phyloP scores from a whole-genome alignment of 2,888 invertebrate genomes.

The Agriopis leucophaearia region DNA sequence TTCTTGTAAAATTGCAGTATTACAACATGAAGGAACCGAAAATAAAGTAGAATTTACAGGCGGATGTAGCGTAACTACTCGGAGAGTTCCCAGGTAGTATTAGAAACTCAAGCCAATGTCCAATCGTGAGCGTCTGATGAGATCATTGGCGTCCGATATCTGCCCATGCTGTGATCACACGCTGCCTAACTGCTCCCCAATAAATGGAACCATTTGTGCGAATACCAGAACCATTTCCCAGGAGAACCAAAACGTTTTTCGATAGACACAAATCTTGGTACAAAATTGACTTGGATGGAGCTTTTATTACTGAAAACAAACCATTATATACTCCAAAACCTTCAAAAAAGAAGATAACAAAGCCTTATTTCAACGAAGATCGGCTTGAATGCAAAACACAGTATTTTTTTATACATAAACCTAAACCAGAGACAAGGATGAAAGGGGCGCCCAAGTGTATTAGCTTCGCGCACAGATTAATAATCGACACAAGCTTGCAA shows the following conservation, averaged over 20 bases:
- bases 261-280: slow-evolving; percentile 66
- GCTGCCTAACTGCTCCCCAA: neutral
- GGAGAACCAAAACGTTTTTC: slow-evolving; percentile 26
- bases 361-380: neutral
- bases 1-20: neutral
- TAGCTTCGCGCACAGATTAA: slow-evolving; percentile 34
- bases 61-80: neutral
- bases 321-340: neutral
- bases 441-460: slow-evolving; percentile 34
- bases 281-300: slow-evolving; percentile 58
- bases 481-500: slow-evolving; percentile 37
- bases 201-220: slow-evolving; percentile 1
- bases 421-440: neutral
- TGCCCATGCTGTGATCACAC: neutral
- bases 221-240: neutral
- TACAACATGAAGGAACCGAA: neutral
- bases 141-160: neutral
- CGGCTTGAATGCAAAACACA: neutral
- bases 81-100: neutral
- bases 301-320: slow-evolving; percentile 51
- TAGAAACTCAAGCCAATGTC: neutral
- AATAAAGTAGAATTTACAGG: neutral
- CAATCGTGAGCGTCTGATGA: neutral
- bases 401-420: neutral
- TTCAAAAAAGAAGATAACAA: slow-evolving; percentile 1